These are phyloP conservation scores for Tiliacea aurago DNA, from an alignment of 2,888 invertebrate genomes.

Conservation along the genomic window DNA sequence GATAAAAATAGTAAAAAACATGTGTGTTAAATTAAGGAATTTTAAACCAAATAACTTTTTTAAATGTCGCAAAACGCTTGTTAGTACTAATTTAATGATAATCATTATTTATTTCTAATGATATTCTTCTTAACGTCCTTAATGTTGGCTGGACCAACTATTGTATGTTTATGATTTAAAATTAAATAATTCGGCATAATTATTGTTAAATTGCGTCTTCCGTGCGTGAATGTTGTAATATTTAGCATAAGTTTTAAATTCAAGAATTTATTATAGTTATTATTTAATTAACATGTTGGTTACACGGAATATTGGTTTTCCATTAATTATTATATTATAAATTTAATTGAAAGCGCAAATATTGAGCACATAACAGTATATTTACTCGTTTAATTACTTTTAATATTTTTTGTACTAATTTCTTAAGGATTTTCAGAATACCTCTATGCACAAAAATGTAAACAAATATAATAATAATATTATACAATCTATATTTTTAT, in stretches of 20 bases:
- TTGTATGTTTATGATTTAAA: constrained; percentile 59
- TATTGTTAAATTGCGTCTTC: constrained; percentile 73
- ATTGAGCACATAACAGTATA: constrained; percentile 32
- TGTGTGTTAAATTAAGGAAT: constrained; percentile 71
- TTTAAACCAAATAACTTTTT: constrained; percentile 69
- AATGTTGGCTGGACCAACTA: constrained; percentile 77
- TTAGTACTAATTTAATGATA: constrained; percentile 66
- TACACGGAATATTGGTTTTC: constrained; percentile 43
- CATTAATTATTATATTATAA: neutral
- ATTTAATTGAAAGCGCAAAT: constrained; percentile 35
- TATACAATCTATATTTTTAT: constrained; percentile 53
- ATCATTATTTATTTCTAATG: constrained; percentile 66
- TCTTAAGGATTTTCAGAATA: constrained; percentile 40
- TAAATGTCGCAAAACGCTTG: constrained; percentile 70
- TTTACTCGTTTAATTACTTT: constrained; percentile 22
- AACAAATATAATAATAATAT: constrained; percentile 22
- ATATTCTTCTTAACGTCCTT: constrained; percentile 65
- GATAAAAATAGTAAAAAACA: constrained; percentile 71
- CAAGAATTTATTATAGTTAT: constrained; percentile 29
- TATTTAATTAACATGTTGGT: constrained; percentile 34
- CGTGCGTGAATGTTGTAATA: constrained; percentile 67
- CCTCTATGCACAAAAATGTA: constrained; percentile 57
- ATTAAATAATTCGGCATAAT: constrained; percentile 63
- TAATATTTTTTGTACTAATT: constrained; percentile 51
- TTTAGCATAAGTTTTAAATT: constrained; percentile 56